Conservation (phyloP, 2,888 invertebrate species). For the Plagodis dolabraria region DNA sequence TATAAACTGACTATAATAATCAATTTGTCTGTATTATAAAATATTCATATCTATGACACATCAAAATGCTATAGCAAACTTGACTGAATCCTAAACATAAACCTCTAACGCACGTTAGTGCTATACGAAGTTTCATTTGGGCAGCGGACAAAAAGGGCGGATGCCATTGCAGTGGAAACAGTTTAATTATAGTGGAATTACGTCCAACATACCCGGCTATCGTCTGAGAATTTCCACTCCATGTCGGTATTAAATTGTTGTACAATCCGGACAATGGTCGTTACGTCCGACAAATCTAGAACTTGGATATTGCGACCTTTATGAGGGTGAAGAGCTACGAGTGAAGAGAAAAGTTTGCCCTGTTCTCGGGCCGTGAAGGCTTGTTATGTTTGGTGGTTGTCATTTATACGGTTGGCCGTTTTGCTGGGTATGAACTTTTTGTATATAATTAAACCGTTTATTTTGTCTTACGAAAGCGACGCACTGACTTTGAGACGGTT, state of each 20-base stretch:
- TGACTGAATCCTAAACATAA: too few relatives aligned
- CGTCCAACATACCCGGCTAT: slow-evolving; percentile 23
- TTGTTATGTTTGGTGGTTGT: slow-evolving; percentile 5
- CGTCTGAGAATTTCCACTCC: slow-evolving; percentile 41
- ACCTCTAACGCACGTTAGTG: background rate
- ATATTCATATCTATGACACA: too few relatives aligned
- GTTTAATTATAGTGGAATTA: slow-evolving; percentile 36
- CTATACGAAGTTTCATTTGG: slow-evolving; percentile 25
- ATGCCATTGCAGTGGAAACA: slow-evolving; percentile 35
- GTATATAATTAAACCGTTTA: too few relatives aligned
- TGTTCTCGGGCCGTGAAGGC: background rate
- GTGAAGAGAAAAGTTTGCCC: slow-evolving; percentile 23
- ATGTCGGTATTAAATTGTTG: slow-evolving; percentile 39
- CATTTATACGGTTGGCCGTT: background rate
- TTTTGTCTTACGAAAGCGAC: too few relatives aligned
- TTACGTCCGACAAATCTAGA: slow-evolving; percentile 30
- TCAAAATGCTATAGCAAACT: too few relatives aligned
- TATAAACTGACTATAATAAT: too few relatives aligned
- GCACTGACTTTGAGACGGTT: too few relatives aligned
- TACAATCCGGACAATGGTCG: slow-evolving; percentile 36
- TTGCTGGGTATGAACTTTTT: too few relatives aligned
- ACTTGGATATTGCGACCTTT: slow-evolving; percentile 34
- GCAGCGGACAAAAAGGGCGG: slow-evolving; percentile 29
- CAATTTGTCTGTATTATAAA: too few relatives aligned
- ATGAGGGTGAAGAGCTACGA: slow-evolving; percentile 24